A percentile compares a stretch with the other conserved stretches of the same genome.
These are phyloP conservation scores for Mantis religiosa DNA, from an alignment of 2,888 invertebrate species.

Conservation along the genomic window DNA sequence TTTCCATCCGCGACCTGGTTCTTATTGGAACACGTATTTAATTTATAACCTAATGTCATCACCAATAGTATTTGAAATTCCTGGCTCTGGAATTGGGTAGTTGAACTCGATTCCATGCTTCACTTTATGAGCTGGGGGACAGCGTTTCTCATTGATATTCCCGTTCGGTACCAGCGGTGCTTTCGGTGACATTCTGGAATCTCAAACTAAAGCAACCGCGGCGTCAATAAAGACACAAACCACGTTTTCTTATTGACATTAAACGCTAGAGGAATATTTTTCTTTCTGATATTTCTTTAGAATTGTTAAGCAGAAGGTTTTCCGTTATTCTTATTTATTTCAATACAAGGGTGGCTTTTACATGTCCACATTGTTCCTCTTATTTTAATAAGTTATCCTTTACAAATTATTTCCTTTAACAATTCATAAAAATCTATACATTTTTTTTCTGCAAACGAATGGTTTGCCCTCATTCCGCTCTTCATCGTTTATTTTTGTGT, in stretches of 20 bases:
- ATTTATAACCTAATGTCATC: neutral
- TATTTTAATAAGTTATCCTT: no score
- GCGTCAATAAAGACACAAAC: neutral
- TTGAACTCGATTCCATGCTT: neutral
- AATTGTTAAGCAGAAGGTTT: neutral
- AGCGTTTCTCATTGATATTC: neutral
- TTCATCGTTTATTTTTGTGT: no score
- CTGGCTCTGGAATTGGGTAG: neutral
- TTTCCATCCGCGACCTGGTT: neutral
- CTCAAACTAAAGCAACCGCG: neutral
- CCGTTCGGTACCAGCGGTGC: neutral
- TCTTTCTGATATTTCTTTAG: neutral
- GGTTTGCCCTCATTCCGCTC: no score
- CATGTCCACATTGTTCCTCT: no score
- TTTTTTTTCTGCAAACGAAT: no score
- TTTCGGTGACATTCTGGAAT: neutral
- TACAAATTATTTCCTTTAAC: no score
- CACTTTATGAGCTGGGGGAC: neutral
- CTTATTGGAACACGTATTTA: neutral
- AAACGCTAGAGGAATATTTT: neutral
- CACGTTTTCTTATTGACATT: neutral
- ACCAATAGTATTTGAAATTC: neutral
- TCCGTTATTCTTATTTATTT: no score
- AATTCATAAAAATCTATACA: no score
- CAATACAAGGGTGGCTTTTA: no score